Percentiles rank a stretch among this genome's conserved stretches.
Conservation (phyloP, 2,113 vertebrate genomes). For the Pomatostomus ruficeps region DNA sequence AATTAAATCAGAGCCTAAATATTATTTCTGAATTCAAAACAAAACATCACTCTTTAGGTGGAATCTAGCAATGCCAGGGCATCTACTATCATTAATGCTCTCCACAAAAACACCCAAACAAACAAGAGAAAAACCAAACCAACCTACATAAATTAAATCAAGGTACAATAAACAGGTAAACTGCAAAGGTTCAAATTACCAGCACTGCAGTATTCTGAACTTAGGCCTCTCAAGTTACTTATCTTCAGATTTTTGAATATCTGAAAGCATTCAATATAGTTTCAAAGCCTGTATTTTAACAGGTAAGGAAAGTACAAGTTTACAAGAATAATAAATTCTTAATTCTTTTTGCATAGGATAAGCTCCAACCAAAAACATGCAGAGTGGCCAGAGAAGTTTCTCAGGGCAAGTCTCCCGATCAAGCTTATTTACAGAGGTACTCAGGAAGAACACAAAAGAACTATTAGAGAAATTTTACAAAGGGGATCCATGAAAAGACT, state of each 20-base stretch:
- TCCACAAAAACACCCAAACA: background rate
- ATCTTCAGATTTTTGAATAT: background rate
- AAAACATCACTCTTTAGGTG: background rate
- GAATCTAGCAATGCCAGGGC: background rate
- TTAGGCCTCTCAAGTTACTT: background rate
- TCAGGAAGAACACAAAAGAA: background rate
- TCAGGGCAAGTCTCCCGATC: background rate
- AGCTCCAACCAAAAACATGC: background rate
- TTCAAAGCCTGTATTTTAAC: background rate
- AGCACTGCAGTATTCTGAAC: background rate
- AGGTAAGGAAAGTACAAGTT: background rate
- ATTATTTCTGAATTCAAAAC: background rate
- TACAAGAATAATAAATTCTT: background rate
- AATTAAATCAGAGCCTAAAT: background rate
- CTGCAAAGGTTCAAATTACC: background rate
- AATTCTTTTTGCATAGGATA: background rate
- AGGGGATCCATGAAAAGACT: background rate
- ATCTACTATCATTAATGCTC: background rate
- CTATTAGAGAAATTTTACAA: background rate
- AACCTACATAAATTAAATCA: background rate
- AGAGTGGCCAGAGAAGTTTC: background rate
- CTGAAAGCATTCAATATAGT: background rate
- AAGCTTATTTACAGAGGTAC: background rate
- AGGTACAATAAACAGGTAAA: background rate
- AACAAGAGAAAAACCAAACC: background rate